phyloP scores from a whole-genome alignment of 2,888 invertebrate species.

The Neria commutata region DNA sequence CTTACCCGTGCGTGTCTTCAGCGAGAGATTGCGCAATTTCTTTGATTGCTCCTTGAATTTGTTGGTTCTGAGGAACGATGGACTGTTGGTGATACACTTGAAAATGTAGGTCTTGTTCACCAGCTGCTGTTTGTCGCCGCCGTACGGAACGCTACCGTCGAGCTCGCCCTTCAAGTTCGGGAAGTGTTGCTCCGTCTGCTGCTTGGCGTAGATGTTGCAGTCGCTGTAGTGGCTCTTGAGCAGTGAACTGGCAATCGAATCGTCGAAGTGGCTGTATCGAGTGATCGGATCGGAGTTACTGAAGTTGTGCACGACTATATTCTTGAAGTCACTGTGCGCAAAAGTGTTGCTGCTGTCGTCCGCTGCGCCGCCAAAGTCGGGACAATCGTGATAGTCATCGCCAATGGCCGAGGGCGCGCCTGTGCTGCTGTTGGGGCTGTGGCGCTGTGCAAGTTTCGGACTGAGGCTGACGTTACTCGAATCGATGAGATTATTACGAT shows the following conservation, averaged over 20 bases:
- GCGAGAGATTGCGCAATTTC: slow-evolving; percentile 58
- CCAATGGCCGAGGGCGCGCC: slow-evolving; percentile 46
- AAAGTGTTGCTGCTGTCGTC: slow-evolving; percentile 26
- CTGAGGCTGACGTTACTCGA: slow-evolving; percentile 37
- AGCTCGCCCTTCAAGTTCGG: slow-evolving; percentile 44
- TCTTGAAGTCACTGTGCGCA: slow-evolving; percentile 32
- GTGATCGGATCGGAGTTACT: slow-evolving; percentile 50
- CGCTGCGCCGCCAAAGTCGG: background rate
- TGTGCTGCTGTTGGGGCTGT: slow-evolving; percentile 37
- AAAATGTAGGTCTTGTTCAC: slow-evolving; percentile 61
- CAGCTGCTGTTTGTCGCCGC: slow-evolving; percentile 54
- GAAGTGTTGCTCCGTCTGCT: slow-evolving; percentile 48
- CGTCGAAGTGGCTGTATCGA: slow-evolving; percentile 41
- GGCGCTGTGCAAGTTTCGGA: slow-evolving; percentile 45
- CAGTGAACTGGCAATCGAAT: slow-evolving; percentile 34
- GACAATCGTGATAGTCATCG: slow-evolving; percentile 45
- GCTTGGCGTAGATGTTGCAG: slow-evolving; percentile 53
- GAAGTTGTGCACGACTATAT: slow-evolving; percentile 46
- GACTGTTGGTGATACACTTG: slow-evolving; percentile 61
- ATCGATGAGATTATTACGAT: slow-evolving; percentile 28
- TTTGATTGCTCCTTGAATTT: slow-evolving; percentile 61
- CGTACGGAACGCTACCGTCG: slow-evolving; percentile 43
- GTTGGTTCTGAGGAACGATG: slow-evolving; percentile 59
- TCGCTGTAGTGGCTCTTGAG: slow-evolving; percentile 60
- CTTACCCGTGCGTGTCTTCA: slow-evolving; percentile 54